Base-by-base conservation (phyloP, 2,113 vertebrate species). In the Halcyon senegalensis region DNA sequence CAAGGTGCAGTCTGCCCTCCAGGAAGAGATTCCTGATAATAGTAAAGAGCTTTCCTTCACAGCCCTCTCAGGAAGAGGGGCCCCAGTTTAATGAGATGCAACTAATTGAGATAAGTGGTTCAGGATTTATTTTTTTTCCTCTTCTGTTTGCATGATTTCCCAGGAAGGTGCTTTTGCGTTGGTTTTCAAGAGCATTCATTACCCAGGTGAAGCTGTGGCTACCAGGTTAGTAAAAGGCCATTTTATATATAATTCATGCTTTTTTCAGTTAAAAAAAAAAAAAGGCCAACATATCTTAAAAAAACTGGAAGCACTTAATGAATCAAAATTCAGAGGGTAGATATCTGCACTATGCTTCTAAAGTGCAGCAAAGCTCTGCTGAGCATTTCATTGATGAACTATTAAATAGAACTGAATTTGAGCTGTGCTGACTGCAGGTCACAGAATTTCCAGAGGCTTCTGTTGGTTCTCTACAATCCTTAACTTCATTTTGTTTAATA, bases 131-230 rank as follows among this genome's bases (percentile, higher is more conserved):
- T 72, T 30, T 68, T 55, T 20, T 44, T 31, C 9, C 23, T 69
- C 10, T 56, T 85, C 21, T 83, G 13, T 87, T 87, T 67, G 15
- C 70, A 13, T 92, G 35, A 31, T 87, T 97, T 96, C 46, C 48
- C 93, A 99, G 99, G 99, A 99, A 97, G 99, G 99, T 5, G 98
- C 99, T 64, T 99, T 99, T 66, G 99, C 99, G 1, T 89, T 99
- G 93, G 99, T 99, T 95, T 99, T 99, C 97, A 99, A 99, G 98
- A 99, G 99, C 79, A 97, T 98, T 70, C 99, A 99, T 96, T 99
- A 98, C 94, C 99, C 99, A 10, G 98, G 98, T 94, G 99, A 99
- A 97, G 99, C 99, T 5, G 98, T 99, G 90, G 98, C 98, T 92
- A 99, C 99, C 89, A 99, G 99, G 99, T 99, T 94, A 97, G 98